Conservation (phyloP, 2,113 vertebrate genomes). For the Oncorhynchus tshawytscha region DNA sequence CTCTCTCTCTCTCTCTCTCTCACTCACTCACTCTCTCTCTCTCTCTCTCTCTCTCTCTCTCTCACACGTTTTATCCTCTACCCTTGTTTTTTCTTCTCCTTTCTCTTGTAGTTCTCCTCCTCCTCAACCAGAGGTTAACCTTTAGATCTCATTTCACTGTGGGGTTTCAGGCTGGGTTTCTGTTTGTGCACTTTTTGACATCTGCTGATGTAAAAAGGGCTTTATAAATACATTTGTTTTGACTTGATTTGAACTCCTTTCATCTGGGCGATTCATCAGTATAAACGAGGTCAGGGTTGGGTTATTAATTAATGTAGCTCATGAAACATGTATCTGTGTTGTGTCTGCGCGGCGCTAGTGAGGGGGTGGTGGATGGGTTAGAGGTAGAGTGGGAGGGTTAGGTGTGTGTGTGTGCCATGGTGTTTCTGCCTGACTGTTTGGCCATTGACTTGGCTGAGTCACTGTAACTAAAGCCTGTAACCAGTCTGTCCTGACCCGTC, state of each 20-base stretch:
- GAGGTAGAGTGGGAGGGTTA: not conserved
- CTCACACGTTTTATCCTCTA: not conserved
- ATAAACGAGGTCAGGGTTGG: slow-evolving; percentile 46
- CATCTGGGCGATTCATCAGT: slow-evolving; percentile 24
- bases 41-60: not conserved
- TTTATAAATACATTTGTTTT: too few species aligned
- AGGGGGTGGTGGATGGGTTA: slow-evolving; percentile 28
- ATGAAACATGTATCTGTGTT: slow-evolving; percentile 58
- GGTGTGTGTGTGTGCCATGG: not conserved
- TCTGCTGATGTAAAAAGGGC: too few species aligned
- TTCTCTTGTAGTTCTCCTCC: not conserved
- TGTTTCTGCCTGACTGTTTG: too few species aligned
- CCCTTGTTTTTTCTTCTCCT: not conserved
- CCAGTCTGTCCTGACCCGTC: slow-evolving; percentile 1
- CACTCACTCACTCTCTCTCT: too few species aligned
- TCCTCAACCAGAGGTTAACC: not conserved
- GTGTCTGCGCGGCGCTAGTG: not conserved
- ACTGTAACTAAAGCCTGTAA: slow-evolving; percentile 33
- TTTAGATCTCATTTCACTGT: slow-evolving; percentile 36
- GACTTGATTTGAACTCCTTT: not conserved
- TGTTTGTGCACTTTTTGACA: too few species aligned
- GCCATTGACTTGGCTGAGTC: slow-evolving; percentile 3
- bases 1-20: too few species aligned
- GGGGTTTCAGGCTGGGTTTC: too few species aligned
- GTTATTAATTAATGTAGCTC: slow-evolving; percentile 57